Evolutionary conservation across 1,140 invertebrate genomes (phyloP).

Genomic region (Drosophila subpulchrella): DNA sequence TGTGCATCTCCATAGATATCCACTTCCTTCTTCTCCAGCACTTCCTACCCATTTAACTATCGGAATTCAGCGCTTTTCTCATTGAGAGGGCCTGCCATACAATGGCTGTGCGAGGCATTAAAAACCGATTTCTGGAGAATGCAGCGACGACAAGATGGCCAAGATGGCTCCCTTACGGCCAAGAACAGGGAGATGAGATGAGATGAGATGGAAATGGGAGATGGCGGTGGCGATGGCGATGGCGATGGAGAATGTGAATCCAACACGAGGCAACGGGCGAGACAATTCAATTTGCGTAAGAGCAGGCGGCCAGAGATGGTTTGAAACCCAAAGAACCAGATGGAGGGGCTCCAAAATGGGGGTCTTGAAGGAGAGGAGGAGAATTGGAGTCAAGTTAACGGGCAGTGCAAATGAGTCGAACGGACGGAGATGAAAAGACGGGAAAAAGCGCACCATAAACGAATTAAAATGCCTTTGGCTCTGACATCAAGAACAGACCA

Average conservation of each 20-base stretch:
- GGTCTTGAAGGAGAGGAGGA: not conserved
- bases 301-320: slow-evolving; percentile 17
- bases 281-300: slow-evolving; percentile 75
- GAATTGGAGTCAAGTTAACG: slow-evolving; percentile 37
- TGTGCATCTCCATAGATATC: not conserved
- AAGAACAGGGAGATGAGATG: not conserved
- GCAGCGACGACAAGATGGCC: slow-evolving; percentile 21
- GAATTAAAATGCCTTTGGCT: slow-evolving; percentile 75
- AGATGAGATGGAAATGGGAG: not conserved
- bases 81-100: not conserved
- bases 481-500: slow-evolving; percentile 44
- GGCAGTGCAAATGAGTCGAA: slow-evolving; percentile 58
- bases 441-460: slow-evolving; percentile 49
- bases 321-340: not conserved
- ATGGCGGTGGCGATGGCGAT: not conserved
- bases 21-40: not conserved
- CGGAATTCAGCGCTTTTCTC: not conserved
- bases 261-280: slow-evolving; percentile 45
- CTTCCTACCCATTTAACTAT: not conserved
- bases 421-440: not conserved
- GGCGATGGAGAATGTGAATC: slow-evolving; percentile 16
- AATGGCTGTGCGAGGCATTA: slow-evolving; percentile 35
- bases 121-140: slow-evolving; percentile 65
- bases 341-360: not conserved
- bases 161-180: slow-evolving; percentile 12